phyloP scores from a whole-genome alignment of 2,113 vertebrate genomes.

The Psittacara wagleri region DNA sequence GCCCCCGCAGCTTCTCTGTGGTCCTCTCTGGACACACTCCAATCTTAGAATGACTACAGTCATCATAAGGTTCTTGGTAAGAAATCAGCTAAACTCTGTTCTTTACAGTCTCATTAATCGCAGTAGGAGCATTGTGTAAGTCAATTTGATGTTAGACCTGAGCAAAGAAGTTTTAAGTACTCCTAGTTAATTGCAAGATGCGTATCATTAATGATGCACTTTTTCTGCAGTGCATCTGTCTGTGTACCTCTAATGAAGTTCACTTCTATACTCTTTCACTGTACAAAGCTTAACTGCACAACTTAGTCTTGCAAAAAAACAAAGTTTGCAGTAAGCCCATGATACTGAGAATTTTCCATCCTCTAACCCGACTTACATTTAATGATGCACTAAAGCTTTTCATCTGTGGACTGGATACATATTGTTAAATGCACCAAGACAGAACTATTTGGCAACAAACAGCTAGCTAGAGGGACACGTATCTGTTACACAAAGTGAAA shows the following conservation, averaged over 20 bases:
- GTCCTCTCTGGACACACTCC: neutral
- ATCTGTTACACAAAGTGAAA: neutral
- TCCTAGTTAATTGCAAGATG: neutral
- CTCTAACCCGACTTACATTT: neutral
- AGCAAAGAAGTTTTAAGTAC: neutral
- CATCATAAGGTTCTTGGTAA: neutral
- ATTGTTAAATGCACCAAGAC: neutral
- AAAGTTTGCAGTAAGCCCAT: neutral
- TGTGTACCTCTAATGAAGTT: neutral
- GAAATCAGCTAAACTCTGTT: neutral
- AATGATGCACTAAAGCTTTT: neutral
- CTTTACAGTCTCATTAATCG: neutral
- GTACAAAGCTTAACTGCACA: neutral
- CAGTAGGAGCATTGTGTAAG: neutral
- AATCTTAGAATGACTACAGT: neutral
- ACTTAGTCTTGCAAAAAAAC: neutral
- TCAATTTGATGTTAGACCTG: neutral
- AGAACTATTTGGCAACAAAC: neutral
- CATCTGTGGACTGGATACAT: neutral
- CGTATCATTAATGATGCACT: neutral
- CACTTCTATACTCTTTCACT: neutral
- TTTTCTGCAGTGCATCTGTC: neutral
- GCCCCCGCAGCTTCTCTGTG: neutral
- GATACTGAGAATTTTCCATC: neutral
- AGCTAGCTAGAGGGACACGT: accelerated